Evolutionary conservation across 2,797 vertebrate genomes (phyloP), one percentile per base, ranked within the genome.

Genomic region (Poecilia velifera): DNA sequence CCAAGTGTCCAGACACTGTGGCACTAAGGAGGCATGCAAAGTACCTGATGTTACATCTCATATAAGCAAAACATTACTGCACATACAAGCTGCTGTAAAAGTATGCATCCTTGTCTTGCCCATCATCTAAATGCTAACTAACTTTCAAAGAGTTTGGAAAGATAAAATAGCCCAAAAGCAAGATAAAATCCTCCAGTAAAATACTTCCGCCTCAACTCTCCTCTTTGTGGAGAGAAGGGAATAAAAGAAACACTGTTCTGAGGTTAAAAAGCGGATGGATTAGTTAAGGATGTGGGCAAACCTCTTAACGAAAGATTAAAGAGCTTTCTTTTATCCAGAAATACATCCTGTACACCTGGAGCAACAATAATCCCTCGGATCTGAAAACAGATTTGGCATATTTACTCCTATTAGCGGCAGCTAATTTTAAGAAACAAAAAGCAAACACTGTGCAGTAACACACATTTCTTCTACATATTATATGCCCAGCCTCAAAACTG

Each of bases 321-420:
- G 53, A 82, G 79, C 47, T 87, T 86, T 82, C 28, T 62, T 55
- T 43, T 66, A 75, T 80, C 55, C 39, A 70, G 46, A 85, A 72
- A 78, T 77, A 71, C 72, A 73, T 53, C 22, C 49, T 9, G 51
- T 28, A 25, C 36, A 45, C 49, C 53, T 81, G 76, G 83, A 84
- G 84, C 43, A 84, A 86, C 64, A 79, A 34, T 13, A 53, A 1
- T 79, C 55, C 78, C 86, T 70, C 73, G 22, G 10, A 14, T 74
- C 75, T 47, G 41, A 59, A 82, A 82, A 82, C 57, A 77, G 36
- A 16, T 84, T 74, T 68, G 57, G 59, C 57, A 62, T 53, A 59
- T 10, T 31, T 49, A 3, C 36, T 10, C 72, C 1, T 36, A 62
- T 72, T 39, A 41, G n/a, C 2, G 68, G 20, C 14, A 62, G 55